Evolutionary conservation across 64 coral and sea anemone genomes (phyloP), one percentile per base, ranked within the genome.

Genomic region (Montipora foliosa): DNA sequence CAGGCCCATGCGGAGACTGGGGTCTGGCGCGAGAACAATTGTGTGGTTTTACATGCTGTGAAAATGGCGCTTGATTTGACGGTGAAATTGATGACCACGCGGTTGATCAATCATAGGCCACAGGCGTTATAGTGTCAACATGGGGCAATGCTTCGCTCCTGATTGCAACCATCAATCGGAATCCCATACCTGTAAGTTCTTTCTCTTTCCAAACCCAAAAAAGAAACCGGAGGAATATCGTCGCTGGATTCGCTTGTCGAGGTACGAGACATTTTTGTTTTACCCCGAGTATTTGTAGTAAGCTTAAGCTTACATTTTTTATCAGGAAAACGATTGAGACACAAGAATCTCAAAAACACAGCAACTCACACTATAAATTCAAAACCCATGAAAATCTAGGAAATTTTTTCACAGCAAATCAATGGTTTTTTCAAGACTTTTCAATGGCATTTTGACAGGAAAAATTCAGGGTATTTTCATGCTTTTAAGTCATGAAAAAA

Each of bases 111-210:
- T 75, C 37, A 75, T 0, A 75, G 73, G 73, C 37, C 73, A 75
- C 9, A 44, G 73, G 0, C 0, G 61, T 66, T 66, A 66, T 55
- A 55, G 52, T 66, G 76, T 78, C 76, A 49, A 44, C 1, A 90
- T 81, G 60, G 59, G 79, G 12, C 77, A 90, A 58, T 90, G 89
- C 73, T 90, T 90, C 58, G 89, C 89, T 67, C 89, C 89, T 8
- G 83, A 87, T 49, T 87, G 83, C 12, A 87, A 72, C 14, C 66
- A 87, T 87, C 82, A 85, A n/a, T 90, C 75, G 53, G 88, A 90
- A 90, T 77, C 48, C n/a, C 49, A 79, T 46, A 90, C 89, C 15
- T 90, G 77, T 48, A 80, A 68, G 47, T 90, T 90, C 47, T 90
- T 79, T 80, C 44, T 57, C 25, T 90, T 90, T 80, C 77, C 89